Conservation (phyloP, 2,797 vertebrate genomes). For the Anabacerthia variegaticeps region DNA sequence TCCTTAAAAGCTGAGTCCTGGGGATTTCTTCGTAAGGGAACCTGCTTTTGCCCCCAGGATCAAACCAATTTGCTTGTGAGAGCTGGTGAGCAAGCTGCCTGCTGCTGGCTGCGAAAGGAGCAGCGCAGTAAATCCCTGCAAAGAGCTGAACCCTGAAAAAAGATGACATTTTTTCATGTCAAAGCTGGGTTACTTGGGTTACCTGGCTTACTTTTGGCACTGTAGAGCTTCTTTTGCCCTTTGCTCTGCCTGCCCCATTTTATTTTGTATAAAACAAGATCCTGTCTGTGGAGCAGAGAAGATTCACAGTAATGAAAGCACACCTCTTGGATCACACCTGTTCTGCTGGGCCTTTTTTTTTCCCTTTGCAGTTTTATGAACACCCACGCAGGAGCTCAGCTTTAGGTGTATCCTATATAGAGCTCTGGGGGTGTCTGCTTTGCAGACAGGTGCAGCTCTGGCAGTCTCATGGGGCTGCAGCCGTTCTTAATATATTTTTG, state of each 20-base stretch:
- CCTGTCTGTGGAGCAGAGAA: background rate
- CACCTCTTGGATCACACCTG: background rate
- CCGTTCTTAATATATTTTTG: background rate
- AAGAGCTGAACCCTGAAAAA: background rate
- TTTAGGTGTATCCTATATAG: background rate
- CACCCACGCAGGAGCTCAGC: rapidly evolving
- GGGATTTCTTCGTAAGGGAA: background rate
- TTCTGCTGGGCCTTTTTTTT: background rate
- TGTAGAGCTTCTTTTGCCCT: background rate
- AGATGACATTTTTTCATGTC: background rate
- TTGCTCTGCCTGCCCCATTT: background rate
- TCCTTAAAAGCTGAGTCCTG: background rate
- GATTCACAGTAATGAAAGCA: background rate
- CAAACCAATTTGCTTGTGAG: background rate
- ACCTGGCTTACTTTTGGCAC: background rate
- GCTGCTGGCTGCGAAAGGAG: background rate
- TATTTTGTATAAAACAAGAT: background rate
- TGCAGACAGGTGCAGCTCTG: background rate
- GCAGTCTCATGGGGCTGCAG: background rate
- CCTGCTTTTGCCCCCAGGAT: background rate
- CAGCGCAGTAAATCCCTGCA: background rate
- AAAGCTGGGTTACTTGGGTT: background rate
- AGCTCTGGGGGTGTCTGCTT: background rate
- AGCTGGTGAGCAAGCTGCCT: background rate
- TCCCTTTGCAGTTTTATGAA: background rate